phyloP scores from a whole-genome alignment of 2,888 invertebrate genomes.

The Scaptomyza reducta region DNA sequence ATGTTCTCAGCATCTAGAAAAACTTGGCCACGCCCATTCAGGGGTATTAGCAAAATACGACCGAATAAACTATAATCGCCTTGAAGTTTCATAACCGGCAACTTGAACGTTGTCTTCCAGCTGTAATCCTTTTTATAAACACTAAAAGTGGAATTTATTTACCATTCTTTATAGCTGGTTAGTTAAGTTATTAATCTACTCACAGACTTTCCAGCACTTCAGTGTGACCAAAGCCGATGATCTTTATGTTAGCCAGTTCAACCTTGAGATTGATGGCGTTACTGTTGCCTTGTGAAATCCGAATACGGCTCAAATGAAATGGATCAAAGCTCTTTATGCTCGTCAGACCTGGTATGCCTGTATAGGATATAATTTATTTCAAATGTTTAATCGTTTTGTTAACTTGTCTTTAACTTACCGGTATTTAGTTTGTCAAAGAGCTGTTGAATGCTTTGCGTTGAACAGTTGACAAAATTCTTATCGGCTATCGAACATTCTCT shows the following conservation, averaged over 20 bases:
- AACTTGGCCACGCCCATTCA: constrained; percentile 88
- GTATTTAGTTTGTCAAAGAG: constrained; percentile 88
- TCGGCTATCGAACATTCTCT: constrained; percentile 88
- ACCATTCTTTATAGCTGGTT: not conserved
- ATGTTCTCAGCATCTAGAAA: constrained; percentile 91
- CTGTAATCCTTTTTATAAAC: constrained; percentile 89
- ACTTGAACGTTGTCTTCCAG: constrained; percentile 88
- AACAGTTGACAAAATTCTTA: constrained; percentile 88
- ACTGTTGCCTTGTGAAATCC: constrained; percentile 88
- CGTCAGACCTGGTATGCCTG: constrained; percentile 83
- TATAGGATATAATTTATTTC: not conserved
- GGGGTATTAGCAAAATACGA: constrained; percentile 88
- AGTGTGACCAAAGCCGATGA: constrained; percentile 88
- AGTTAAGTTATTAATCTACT: constrained; percentile 53
- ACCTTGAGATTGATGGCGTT: constrained; percentile 91
- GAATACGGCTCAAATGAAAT: constrained; percentile 87
- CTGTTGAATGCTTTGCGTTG: constrained; percentile 88
- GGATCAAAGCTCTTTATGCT: constrained; percentile 88
- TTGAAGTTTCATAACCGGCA: constrained; percentile 88
- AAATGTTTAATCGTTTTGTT: no score
- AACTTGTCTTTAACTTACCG: constrained; percentile 83
- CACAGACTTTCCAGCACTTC: constrained; percentile 88
- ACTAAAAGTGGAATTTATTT: constrained; percentile 81
- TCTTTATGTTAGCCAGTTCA: constrained; percentile 88
- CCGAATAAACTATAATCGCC: constrained; percentile 89